A percentile compares a stretch with the other conserved stretches of the same genome.
These are phyloP conservation scores for Myrmecophaga tridactyla DNA, from an alignment of 2,113 vertebrate species.

Conservation along the genomic window DNA sequence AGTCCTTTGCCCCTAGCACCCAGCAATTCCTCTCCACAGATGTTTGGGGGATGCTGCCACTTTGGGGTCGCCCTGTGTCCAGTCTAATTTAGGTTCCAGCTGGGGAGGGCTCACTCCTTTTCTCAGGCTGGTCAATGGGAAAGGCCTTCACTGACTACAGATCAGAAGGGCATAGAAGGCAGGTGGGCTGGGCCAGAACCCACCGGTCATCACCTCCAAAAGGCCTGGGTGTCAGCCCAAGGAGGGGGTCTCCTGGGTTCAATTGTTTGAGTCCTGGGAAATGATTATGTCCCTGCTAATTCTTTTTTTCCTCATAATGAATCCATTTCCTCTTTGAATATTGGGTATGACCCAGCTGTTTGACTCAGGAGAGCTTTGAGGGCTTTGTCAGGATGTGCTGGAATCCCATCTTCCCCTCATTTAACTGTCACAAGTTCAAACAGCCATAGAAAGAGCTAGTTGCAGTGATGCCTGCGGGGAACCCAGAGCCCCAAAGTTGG, in stretches of 20 bases:
- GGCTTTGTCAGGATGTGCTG: not conserved
- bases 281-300: not conserved
- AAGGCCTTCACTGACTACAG: not conserved
- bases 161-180: not conserved
- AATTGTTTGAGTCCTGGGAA: not conserved
- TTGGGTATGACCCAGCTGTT: not conserved
- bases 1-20: not conserved
- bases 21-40: not conserved
- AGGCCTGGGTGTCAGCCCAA: not conserved
- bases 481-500: not conserved
- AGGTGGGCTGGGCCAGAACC: rapidly evolving
- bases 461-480: not conserved
- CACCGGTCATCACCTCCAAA: not conserved
- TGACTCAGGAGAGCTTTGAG: not conserved
- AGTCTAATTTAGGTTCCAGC: not conserved
- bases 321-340: not conserved
- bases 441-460: rapidly evolving
- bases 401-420: not conserved
- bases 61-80: not conserved
- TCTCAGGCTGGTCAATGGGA: not conserved
- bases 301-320: not conserved
- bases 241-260: not conserved
- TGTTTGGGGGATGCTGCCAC: not conserved
- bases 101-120: not conserved
- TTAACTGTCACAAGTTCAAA: not conserved